Base-by-base conservation (phyloP, 2,113 vertebrate species). In the Stictonetta naevosa region DNA sequence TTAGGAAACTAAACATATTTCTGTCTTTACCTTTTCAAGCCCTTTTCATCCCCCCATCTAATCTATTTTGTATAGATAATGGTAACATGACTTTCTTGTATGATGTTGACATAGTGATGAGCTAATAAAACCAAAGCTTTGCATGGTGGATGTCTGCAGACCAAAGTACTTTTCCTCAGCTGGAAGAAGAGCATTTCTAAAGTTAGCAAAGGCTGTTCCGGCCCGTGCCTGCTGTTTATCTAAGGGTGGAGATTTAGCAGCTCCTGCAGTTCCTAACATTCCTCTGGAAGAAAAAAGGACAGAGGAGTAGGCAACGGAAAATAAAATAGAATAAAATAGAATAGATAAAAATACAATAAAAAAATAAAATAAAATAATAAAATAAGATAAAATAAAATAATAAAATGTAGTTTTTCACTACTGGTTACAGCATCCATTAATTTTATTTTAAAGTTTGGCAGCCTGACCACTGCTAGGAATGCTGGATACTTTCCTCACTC, bases 11-110 rank as follows among this genome's bases (percentile, higher is more conserved):
- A 62, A 93, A 79, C 6, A 2, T 72, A 15, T 60, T 29, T 63
- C 68, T 92, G 52, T 53, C 63, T 92, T 93, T 86, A 91, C 87
- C 73, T 88, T 96, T 96, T 63, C 75, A 74, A 96, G 90, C 76
- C 92, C 92, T 97, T 97, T 94, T 84, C 83, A 92, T 81, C 48
- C 60, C 48, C 67, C 29, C 64, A 42, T 7, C 23, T 96, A 90
- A 92, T 94, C 72, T 34, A 10, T 85, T 96, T 94, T 93, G 63
- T 73, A 50, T 63, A 78, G 92, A 93, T 93, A 86, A 91, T 38
- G 69, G 76, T 66, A 92, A 82, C 55, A 55, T 0, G 40, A 79
- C 29, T 93, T 91, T 46, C 74, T 72, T 33, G 4, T 31, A 72
- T 76, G 34, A 88, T 29, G 73, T n/a, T 68, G 92, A 82, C 68